phyloP scores from a whole-genome alignment of 2,888 invertebrate genomes.

The Hoplodrina ambigua region DNA sequence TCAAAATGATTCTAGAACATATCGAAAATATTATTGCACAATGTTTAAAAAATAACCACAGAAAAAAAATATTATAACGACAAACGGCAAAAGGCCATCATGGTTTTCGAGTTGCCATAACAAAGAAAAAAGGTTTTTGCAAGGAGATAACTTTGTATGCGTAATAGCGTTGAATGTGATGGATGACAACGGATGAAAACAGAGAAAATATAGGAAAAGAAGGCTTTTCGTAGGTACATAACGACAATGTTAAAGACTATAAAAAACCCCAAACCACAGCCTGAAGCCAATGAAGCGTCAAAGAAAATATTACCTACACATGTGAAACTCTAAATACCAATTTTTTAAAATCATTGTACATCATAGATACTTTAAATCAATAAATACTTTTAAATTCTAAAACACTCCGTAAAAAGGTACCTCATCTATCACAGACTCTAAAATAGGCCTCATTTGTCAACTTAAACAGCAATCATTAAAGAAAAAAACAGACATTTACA shows the following conservation, averaged over 20 bases:
- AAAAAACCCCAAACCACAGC: too few species aligned
- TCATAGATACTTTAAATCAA: background rate
- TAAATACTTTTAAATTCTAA: background rate
- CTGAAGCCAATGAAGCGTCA: too few species aligned
- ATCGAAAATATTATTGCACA: slow-evolving; percentile 37
- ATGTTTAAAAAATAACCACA: slow-evolving; percentile 15
- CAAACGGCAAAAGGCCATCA: background rate
- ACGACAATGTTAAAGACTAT: too few species aligned
- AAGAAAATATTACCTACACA: too few species aligned
- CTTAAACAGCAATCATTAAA: background rate
- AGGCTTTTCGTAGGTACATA: too few species aligned
- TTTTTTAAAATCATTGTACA: too few species aligned
- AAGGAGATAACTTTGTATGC: too few species aligned
- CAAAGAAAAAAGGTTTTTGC: too few species aligned
- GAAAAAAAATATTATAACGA: slow-evolving; percentile 4
- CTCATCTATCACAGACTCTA: background rate
- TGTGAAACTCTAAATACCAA: too few species aligned
- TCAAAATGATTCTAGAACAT: background rate
- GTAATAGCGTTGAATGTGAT: too few species aligned
- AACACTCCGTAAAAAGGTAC: background rate
- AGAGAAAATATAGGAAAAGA: too few species aligned
- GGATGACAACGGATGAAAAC: too few species aligned
- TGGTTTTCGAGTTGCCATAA: background rate
- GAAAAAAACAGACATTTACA: slow-evolving; percentile 27
- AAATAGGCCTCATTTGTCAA: slow-evolving; percentile 16